Evolutionary conservation across 2,113 vertebrate genomes (phyloP).

Genomic region (Lontra canadensis): DNA sequence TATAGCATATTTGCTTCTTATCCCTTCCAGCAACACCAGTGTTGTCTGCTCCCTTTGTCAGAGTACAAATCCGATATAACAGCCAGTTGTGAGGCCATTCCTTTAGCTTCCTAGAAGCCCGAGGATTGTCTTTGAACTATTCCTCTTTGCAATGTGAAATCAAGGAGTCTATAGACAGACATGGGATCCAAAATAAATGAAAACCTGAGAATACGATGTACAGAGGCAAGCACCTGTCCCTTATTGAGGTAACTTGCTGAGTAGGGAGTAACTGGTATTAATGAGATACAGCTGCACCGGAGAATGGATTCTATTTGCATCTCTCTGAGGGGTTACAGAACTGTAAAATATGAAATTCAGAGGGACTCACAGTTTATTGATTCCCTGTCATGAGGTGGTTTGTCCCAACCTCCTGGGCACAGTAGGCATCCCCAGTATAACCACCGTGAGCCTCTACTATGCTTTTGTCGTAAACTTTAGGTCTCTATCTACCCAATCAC

Average conservation of each 20-base stretch:
- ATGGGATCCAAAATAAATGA: background rate
- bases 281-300: background rate
- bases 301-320: background rate
- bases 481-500: background rate
- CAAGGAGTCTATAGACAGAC: background rate
- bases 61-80: background rate
- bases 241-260: background rate
- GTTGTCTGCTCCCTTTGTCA: background rate
- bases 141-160: background rate
- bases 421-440: background rate
- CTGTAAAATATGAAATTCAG: background rate
- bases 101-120: background rate
- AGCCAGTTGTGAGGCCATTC: background rate
- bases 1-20: background rate
- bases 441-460: background rate
- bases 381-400: background rate
- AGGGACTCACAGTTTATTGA: background rate
- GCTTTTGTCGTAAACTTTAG: background rate
- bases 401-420: background rate
- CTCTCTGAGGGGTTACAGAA: background rate
- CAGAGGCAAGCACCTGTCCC: background rate
- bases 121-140: background rate
- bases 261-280: background rate
- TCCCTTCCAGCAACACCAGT: background rate
- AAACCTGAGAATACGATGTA: background rate